Conservation (phyloP, 1,140 invertebrate genomes). For the Drosophila sproati region DNA sequence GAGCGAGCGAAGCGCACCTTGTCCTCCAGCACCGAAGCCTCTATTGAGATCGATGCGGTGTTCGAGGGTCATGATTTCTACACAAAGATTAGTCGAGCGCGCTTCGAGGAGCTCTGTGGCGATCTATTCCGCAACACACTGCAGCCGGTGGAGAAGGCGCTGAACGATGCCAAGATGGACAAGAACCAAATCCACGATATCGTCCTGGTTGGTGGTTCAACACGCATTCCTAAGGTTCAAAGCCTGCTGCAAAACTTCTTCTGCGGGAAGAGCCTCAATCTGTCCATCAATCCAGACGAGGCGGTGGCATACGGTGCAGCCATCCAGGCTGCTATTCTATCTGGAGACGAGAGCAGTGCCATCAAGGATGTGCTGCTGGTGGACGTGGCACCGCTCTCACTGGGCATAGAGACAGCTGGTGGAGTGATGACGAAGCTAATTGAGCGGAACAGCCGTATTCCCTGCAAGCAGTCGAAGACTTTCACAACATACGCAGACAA, state of each 20-base stretch:
- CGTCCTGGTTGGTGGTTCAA: constrained; percentile 88
- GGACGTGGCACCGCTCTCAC: constrained; percentile 86
- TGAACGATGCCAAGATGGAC: constrained; percentile 91
- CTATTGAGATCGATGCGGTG: constrained; percentile 90
- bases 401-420: constrained; percentile 87
- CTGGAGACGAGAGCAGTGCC: constrained; percentile 89
- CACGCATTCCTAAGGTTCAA: constrained; percentile 88
- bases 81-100: constrained; percentile 92
- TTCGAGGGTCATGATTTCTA: constrained; percentile 93
- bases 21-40: constrained; percentile 88
- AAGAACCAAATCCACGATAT: constrained; percentile 88
- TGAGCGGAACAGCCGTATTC: constrained; percentile 87
- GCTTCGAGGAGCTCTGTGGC: constrained; percentile 93
- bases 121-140: constrained; percentile 91
- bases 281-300: constrained; percentile 92
- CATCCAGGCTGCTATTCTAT: constrained; percentile 91
- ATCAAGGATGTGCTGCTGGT: constrained; percentile 88
- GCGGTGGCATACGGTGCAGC: constrained; percentile 90
- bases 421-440: constrained; percentile 88
- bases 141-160: constrained; percentile 89
- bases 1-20: constrained; percentile 89
- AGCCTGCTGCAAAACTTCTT: constrained; percentile 88
- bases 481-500: constrained; percentile 89
- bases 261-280: constrained; percentile 87
- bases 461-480: constrained; percentile 88